These are phyloP conservation scores for Lepisosteus oculatus DNA, from an alignment of 2,113 vertebrate genomes.

Conservation along the genomic window DNA sequence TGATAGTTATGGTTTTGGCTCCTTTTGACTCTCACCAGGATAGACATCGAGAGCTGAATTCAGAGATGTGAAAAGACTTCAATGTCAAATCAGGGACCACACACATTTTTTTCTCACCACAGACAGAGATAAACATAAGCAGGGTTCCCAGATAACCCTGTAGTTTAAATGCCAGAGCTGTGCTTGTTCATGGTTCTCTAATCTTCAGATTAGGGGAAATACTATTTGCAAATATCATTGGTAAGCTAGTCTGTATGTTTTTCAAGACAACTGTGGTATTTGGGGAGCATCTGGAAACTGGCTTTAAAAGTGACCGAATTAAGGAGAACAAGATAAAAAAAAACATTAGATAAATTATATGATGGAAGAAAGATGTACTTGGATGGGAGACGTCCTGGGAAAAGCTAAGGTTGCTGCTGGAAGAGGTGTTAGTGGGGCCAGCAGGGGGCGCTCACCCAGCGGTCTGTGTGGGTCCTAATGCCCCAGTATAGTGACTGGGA, in stretches of 20 bases:
- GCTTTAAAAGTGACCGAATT: background rate
- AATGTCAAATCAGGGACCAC: slow-evolving; percentile 7
- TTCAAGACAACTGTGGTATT: background rate
- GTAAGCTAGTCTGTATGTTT: background rate
- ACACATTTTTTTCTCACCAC: slow-evolving; percentile 3
- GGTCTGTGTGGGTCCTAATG: too few species aligned
- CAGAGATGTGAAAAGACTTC: background rate
- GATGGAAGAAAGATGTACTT: too few species aligned
- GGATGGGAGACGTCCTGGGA: too few species aligned
- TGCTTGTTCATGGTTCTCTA: background rate
- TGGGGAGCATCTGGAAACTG: background rate
- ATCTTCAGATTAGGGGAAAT: background rate
- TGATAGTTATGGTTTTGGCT: slow-evolving; percentile 17
- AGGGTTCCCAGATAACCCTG: background rate
- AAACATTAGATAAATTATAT: too few species aligned
- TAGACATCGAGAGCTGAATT: background rate
- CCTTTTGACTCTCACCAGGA: slow-evolving; percentile 1
- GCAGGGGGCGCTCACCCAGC: too few species aligned
- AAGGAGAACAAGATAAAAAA: too few species aligned
- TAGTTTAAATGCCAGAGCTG: background rate
- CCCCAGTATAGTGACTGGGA: too few species aligned
- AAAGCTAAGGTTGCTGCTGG: too few species aligned
- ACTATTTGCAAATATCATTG: background rate
- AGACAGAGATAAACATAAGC: background rate
- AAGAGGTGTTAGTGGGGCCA: too few species aligned